Evolutionary conservation across 1,140 invertebrate genomes (phyloP).

Genomic region (Globodera rostochiensis): DNA sequence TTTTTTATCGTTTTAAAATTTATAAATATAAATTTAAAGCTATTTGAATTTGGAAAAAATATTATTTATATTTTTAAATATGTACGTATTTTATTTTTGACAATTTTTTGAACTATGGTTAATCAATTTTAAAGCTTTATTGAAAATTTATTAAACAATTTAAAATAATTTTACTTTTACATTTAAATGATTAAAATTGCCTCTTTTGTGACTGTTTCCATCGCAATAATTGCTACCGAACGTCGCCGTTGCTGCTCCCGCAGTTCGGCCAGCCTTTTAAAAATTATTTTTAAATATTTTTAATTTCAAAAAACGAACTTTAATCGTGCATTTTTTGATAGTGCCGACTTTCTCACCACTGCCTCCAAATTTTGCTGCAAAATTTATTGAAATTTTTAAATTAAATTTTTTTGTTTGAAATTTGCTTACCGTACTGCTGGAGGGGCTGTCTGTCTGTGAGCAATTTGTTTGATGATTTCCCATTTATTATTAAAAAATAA

Average conservation of each 20-base stretch:
- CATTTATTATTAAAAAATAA: slow-evolving; percentile 3
- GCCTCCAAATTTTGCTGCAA: slow-evolving; percentile 5
- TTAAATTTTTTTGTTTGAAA: too few species aligned
- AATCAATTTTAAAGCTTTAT: background rate
- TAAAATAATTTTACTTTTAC: too few species aligned
- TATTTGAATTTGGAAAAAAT: too few species aligned
- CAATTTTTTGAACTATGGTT: background rate
- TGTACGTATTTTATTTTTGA: too few species aligned
- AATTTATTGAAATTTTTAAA: background rate
- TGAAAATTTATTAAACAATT: background rate
- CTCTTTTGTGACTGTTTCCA: background rate
- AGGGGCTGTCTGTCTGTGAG: background rate
- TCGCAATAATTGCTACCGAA: background rate
- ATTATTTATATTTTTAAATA: too few species aligned
- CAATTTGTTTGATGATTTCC: background rate
- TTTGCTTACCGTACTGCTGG: slow-evolving; percentile 1
- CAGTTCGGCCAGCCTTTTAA: background rate
- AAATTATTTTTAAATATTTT: background rate
- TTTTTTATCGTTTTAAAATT: too few species aligned
- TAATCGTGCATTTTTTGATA: background rate
- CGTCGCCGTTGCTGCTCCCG: background rate
- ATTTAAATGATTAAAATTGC: background rate
- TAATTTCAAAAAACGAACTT: background rate
- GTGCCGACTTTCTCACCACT: background rate
- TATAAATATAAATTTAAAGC: too few species aligned